These are phyloP conservation scores for Pogona vitticeps DNA, from an alignment of 2,113 vertebrate species.

Conservation along the genomic window DNA sequence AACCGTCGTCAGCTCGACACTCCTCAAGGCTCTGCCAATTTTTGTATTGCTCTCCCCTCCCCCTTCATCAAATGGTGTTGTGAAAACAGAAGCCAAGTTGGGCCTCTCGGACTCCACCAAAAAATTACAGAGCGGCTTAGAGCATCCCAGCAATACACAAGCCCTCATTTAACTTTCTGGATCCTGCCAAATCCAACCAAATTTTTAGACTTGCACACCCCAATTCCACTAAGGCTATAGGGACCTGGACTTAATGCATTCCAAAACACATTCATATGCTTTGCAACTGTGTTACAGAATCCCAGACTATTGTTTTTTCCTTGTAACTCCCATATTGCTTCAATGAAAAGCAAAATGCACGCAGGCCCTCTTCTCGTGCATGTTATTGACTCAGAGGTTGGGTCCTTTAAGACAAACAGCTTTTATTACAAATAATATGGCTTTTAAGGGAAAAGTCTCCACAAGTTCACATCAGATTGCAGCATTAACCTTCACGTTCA, in stretches of 20 bases:
- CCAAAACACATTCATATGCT: neutral
- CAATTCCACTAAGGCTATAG: neutral
- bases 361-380: too few species aligned
- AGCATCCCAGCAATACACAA: neutral
- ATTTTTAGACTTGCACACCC: neutral
- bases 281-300: neutral
- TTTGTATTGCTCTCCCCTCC: neutral
- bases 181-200: neutral
- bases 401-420: neutral
- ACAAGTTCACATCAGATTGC: neutral
- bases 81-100: neutral
- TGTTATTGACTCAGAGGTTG: neutral
- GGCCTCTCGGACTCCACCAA: neutral
- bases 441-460: too few species aligned
- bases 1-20: neutral
- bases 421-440: neutral
- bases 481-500: neutral
- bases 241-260: neutral
- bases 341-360: neutral
- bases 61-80: neutral
- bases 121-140: neutral
- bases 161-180: neutral
- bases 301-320: neutral
- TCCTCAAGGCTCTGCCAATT: neutral
- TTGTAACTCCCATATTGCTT: neutral